Percentiles rank a stretch among this genome's conserved stretches.
Evolutionary conservation across 2,797 vertebrate genomes (phyloP).

Genomic region (Anguilla anguilla): DNA sequence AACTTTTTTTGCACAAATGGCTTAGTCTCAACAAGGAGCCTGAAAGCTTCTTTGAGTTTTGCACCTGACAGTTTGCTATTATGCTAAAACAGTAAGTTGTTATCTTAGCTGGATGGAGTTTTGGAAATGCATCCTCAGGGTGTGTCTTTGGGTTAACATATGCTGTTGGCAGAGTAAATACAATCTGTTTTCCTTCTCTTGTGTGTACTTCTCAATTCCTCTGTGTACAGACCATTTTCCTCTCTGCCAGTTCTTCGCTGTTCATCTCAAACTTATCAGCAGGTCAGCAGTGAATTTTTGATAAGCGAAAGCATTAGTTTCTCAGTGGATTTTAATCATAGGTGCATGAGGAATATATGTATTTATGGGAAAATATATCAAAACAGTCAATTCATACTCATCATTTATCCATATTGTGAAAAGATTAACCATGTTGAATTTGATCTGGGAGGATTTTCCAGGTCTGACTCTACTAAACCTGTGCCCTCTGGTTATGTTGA

Average conservation of each 20-base stretch:
- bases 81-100: constrained; percentile 1
- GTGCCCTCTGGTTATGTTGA: background rate
- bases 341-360: background rate
- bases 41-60: background rate
- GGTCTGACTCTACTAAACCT: background rate
- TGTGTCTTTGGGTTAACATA: constrained; percentile 1
- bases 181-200: background rate
- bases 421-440: background rate
- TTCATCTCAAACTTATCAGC: constrained; percentile 40
- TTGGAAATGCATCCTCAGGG: constrained; percentile 4
- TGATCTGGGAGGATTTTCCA: background rate
- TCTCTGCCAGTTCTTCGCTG: background rate
- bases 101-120: constrained; percentile 10
- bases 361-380: background rate
- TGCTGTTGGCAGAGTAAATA: background rate
- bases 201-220: constrained; percentile 11
- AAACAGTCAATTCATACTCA: background rate
- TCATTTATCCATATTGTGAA: background rate
- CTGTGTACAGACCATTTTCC: background rate
- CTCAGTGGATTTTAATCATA: constrained; percentile 46
- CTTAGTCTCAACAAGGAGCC: background rate
- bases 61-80: background rate
- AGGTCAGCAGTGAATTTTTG: constrained; percentile 68
- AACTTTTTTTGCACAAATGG: background rate
- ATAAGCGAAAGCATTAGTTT: constrained; percentile 68